A percentile compares a stretch with the other conserved stretches of the same genome.
phyloP scores from a whole-genome alignment of 2,113 vertebrate species.

The Chionis minor region DNA sequence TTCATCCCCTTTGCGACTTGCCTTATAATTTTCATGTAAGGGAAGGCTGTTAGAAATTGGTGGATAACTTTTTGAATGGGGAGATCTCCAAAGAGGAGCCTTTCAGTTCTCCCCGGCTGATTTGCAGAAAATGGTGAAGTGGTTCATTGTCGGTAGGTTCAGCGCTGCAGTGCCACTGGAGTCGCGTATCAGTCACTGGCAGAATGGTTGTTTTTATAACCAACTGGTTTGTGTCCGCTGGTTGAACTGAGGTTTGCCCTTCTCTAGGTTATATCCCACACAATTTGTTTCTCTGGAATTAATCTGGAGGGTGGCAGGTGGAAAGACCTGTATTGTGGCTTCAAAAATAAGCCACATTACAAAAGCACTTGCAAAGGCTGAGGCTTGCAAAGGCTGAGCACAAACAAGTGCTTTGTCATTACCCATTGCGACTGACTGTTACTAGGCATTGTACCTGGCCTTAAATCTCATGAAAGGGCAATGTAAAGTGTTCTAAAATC shows the following conservation, averaged over 20 bases:
- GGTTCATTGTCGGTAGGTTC: not conserved
- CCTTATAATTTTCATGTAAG: not conserved
- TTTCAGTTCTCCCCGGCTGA: fast-evolving
- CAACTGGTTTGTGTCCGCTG: not conserved
- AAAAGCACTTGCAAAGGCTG: not conserved
- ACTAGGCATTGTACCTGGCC: not conserved
- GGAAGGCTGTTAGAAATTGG: not conserved
- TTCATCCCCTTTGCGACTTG: not conserved
- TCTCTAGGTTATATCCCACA: not conserved
- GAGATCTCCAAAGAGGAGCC: not conserved
- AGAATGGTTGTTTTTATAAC: fast-evolving
- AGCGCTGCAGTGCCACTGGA: not conserved
- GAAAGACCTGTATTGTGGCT: not conserved
- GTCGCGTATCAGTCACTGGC: fast-evolving
- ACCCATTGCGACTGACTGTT: not conserved
- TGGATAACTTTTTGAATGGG: not conserved
- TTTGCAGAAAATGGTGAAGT: not conserved
- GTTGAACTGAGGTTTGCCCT: not conserved
- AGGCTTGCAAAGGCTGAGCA: not conserved
- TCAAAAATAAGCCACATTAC: not conserved
- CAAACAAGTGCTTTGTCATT: not conserved
- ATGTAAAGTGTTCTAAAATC: not conserved
- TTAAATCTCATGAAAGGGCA: not conserved
- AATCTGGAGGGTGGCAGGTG: not conserved
- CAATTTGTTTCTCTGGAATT: not conserved